A percentile compares a stretch with the other conserved stretches of the same genome.
phyloP scores from a whole-genome alignment of 2,797 vertebrate species.

The Enteromius treurensis region DNA sequence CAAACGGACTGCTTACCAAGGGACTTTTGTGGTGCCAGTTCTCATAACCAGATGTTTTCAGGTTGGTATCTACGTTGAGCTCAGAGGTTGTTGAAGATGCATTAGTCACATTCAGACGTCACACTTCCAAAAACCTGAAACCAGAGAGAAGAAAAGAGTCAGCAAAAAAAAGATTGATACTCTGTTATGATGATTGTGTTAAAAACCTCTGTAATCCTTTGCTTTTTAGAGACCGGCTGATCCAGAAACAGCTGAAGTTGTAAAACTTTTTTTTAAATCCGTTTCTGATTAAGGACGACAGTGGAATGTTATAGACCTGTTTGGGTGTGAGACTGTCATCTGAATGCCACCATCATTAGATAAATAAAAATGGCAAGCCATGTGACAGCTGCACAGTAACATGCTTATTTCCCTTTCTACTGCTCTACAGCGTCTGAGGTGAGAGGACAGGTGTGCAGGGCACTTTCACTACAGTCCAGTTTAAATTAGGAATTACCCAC shows the following conservation, averaged over 20 bases:
- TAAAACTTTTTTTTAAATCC: not conserved
- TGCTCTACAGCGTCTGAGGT: constrained; percentile 36
- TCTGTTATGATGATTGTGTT: constrained; percentile 16
- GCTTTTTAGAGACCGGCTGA: constrained; percentile 5
- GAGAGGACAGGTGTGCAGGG: not conserved
- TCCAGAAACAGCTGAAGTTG: constrained; percentile 1
- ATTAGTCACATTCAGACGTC: constrained; percentile 45
- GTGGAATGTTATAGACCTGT: not conserved
- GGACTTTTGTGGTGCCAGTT: constrained; percentile 70
- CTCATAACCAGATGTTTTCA: constrained; percentile 77
- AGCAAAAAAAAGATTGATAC: constrained; percentile 14
- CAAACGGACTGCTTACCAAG: constrained; percentile 62
- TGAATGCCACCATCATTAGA: not conserved
- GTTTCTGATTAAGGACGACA: not conserved
- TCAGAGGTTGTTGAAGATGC: constrained; percentile 55
- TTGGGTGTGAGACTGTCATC: not conserved
- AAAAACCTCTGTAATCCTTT: not conserved
- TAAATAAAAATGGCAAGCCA: not conserved
- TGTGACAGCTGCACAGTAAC: constrained; percentile 25
- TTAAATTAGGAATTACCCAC: constrained; percentile 28
- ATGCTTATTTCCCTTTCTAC: constrained; percentile 21
- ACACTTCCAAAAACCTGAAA: constrained; percentile 61
- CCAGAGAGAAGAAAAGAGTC: not conserved
- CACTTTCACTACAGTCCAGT: constrained; percentile 13
- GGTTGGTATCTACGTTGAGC: constrained; percentile 61